phyloP scores from a whole-genome alignment of 2,888 invertebrate genomes.

The Laothoe populi region DNA sequence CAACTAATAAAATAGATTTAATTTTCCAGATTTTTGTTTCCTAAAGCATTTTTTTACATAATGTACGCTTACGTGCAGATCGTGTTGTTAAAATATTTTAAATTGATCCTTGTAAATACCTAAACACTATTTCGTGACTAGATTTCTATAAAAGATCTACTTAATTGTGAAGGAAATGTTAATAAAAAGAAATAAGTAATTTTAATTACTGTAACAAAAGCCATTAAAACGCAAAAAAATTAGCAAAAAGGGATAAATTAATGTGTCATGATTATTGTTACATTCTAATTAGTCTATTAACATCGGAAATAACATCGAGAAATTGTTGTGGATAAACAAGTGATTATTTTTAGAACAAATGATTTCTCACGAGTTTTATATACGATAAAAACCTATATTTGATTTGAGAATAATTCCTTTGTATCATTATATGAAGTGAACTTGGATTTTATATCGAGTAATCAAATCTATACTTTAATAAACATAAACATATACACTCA shows the following conservation, averaged over 20 bases:
- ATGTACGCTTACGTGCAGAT: neutral
- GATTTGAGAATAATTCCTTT: too few relatives aligned
- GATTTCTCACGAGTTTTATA: neutral
- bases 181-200: neutral
- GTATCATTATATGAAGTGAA: too few relatives aligned
- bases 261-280: neutral
- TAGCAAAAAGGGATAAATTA: neutral
- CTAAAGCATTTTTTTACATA: neutral
- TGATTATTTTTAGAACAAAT: constrained; percentile 11
- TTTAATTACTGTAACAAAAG: neutral
- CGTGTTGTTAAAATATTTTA: neutral
- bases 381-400: too few relatives aligned
- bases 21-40: too few relatives aligned
- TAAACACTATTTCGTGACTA: constrained; percentile 15
- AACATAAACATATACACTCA: too few relatives aligned
- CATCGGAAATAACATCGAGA: neutral
- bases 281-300: constrained; percentile 6
- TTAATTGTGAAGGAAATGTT: neutral
- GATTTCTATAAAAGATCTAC: neutral
- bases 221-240: neutral
- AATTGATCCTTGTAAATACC: neutral
- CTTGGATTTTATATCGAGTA: too few relatives aligned
- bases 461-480: too few relatives aligned
- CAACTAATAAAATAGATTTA: too few relatives aligned
- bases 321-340: neutral